phyloP scores from a whole-genome alignment of 2,113 vertebrate species.

The Dicentrarchus labrax region DNA sequence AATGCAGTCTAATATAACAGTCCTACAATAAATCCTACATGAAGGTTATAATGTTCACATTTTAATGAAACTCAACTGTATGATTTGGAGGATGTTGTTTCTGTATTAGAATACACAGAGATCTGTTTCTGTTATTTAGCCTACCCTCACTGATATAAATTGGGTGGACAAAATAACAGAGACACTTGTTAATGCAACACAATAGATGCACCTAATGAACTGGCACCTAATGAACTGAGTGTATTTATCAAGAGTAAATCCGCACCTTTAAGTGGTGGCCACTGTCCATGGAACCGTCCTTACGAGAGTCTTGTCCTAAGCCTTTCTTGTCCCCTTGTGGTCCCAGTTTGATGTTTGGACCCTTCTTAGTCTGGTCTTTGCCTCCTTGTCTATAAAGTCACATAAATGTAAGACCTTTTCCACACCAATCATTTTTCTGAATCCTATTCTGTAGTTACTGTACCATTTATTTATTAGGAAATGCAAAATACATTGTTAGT shows the following conservation, averaged over 20 bases:
- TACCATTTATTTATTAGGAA: constrained; percentile 1
- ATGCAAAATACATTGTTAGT: neutral
- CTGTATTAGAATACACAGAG: neutral
- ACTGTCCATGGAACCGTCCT: constrained; percentile 82
- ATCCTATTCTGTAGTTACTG: neutral
- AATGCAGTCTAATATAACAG: no score
- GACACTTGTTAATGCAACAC: neutral
- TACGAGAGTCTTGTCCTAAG: constrained; percentile 83
- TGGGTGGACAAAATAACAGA: neutral
- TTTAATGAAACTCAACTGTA: neutral
- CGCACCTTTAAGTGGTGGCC: constrained; percentile 78
- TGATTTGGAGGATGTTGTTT: neutral
- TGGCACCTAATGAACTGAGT: neutral
- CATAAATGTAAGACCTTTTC: constrained; percentile 10
- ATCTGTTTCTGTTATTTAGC: neutral
- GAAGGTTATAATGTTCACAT: no score
- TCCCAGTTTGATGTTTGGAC: constrained; percentile 93
- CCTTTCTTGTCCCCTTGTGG: constrained; percentile 95
- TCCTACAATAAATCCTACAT: no score
- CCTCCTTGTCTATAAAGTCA: constrained; percentile 81
- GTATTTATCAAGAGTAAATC: constrained; percentile 4
- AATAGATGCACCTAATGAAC: neutral
- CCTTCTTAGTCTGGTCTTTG: constrained; percentile 94
- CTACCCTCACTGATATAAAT: neutral
- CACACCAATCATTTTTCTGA: neutral